Conservation (phyloP, 2,113 vertebrate species). For the Gobio gobio region DNA sequence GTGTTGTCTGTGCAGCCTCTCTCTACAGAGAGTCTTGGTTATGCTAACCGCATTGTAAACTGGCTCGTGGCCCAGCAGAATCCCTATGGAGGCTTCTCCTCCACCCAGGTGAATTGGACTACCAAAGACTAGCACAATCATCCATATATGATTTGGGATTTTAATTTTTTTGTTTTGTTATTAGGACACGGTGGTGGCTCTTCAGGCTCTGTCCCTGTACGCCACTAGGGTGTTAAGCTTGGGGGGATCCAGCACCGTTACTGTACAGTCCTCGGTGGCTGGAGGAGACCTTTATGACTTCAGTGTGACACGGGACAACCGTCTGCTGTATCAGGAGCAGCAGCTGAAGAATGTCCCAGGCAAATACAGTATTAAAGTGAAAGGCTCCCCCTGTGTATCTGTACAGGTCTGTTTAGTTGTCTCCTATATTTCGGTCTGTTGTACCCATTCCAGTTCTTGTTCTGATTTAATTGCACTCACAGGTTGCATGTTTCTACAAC, state of each 20-base stretch:
- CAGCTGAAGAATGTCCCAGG: constrained; percentile 67
- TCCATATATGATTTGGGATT: not conserved
- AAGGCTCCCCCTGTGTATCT: constrained; percentile 73
- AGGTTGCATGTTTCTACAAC: constrained; percentile 68
- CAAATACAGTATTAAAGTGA: constrained; percentile 64
- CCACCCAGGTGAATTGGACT: constrained; percentile 20
- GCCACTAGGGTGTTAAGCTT: constrained; percentile 63
- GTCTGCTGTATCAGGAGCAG: constrained; percentile 81
- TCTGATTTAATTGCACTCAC: not conserved
- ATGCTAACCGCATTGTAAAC: constrained; percentile 65
- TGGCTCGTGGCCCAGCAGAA: constrained; percentile 77
- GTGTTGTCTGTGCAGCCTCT: constrained; percentile 54
- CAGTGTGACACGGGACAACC: constrained; percentile 74
- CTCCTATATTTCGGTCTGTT: not conserved
- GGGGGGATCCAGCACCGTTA: constrained; percentile 61
- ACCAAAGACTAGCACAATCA: not conserved
- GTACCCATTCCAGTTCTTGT: not conserved
- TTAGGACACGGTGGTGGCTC: constrained; percentile 74
- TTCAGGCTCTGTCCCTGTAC: constrained; percentile 70
- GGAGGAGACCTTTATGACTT: constrained; percentile 66
- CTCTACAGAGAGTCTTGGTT: constrained; percentile 62
- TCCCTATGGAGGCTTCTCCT: constrained; percentile 75
- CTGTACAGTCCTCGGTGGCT: constrained; percentile 52
- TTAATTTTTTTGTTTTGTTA: not conserved
- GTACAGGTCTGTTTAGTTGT: constrained; percentile 72